Conservation (phyloP, 2,888 invertebrate species). For the Philereme transversata region DNA sequence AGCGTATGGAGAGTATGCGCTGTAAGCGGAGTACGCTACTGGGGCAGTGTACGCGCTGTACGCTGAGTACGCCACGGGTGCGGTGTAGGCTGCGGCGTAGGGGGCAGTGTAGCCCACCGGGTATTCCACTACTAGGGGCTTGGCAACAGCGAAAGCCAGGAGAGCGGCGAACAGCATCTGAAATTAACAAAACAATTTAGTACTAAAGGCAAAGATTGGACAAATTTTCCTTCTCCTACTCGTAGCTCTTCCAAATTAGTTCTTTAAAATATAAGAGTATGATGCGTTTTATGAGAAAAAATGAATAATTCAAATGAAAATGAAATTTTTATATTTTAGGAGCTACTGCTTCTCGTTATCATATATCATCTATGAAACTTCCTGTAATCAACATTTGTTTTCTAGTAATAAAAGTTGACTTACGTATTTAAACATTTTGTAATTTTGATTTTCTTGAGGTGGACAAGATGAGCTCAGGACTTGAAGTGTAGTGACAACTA, state of each 20-base stretch:
- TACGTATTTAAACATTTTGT: conserved; percentile 80
- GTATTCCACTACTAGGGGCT: conserved; percentile 70
- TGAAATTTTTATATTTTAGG: too few relatives aligned
- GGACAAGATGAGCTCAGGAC: conserved; percentile 38
- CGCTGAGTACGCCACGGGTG: conserved; percentile 71
- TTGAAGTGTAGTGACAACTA: conserved; percentile 46
- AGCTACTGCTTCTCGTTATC: too few relatives aligned
- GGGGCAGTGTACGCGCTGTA: conserved; percentile 55
- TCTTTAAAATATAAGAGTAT: too few relatives aligned
- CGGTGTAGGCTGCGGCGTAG: conserved; percentile 76
- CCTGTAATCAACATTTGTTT: conserved; percentile 5
- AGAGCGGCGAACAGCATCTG: conserved; percentile 78
- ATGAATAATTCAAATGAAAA: too few relatives aligned
- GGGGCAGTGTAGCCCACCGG: conserved; percentile 74
- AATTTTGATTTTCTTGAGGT: conserved; percentile 37
- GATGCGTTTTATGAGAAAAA: too few relatives aligned
- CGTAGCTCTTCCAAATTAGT: too few relatives aligned
- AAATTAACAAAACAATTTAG: conserved; percentile 29
- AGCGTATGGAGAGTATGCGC: conserved; percentile 63
- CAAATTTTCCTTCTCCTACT: too few relatives aligned
- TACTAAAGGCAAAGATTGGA: not conserved
- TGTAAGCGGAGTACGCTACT: conserved; percentile 61
- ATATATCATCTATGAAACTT: too few relatives aligned
- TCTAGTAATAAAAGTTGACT: conserved; percentile 44
- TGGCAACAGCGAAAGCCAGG: conserved; percentile 80